Percentiles rank a stretch among this genome's conserved stretches.
Conservation (phyloP, 2,797 vertebrate genomes). For the Myotis vivesi region DNA sequence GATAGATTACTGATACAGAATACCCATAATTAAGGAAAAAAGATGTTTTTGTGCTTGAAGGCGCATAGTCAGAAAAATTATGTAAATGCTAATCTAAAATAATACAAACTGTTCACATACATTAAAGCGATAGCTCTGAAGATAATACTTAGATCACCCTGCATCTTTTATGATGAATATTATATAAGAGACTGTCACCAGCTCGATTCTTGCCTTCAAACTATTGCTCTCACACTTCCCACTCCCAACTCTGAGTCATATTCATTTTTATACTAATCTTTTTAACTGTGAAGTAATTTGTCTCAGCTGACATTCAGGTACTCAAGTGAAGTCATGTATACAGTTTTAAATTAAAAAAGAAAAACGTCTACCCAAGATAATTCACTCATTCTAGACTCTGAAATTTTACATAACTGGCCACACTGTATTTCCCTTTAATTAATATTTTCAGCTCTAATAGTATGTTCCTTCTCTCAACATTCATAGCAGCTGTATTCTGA, state of each 20-base stretch:
- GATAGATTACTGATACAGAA: not conserved
- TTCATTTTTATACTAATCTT: constrained; percentile 76
- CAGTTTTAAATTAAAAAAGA: constrained; percentile 49
- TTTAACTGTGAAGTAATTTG: constrained; percentile 70
- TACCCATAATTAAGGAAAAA: fast-evolving
- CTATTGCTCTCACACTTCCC: constrained; percentile 77
- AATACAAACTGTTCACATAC: not conserved
- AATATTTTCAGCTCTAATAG: not conserved
- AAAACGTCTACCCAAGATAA: not conserved
- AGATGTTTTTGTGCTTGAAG: not conserved
- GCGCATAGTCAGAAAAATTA: not conserved
- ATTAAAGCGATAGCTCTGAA: constrained; percentile 32
- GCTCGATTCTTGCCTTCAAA: constrained; percentile 65
- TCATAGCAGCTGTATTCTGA: not conserved
- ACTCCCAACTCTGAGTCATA: constrained; percentile 73
- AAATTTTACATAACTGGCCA: constrained; percentile 21
- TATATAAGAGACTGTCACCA: constrained; percentile 67
- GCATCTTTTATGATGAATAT: constrained; percentile 51
- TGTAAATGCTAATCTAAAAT: constrained; percentile 1
- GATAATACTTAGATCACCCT: not conserved
- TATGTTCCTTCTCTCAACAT: not conserved
- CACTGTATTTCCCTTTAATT: constrained; percentile 22
- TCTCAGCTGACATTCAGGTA: constrained; percentile 74
- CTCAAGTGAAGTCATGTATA: constrained; percentile 52
- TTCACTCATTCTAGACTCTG: constrained; percentile 22